These are phyloP conservation scores for Lycodopsis pacificus DNA, from an alignment of 2,797 vertebrate species.

Conservation along the genomic window DNA sequence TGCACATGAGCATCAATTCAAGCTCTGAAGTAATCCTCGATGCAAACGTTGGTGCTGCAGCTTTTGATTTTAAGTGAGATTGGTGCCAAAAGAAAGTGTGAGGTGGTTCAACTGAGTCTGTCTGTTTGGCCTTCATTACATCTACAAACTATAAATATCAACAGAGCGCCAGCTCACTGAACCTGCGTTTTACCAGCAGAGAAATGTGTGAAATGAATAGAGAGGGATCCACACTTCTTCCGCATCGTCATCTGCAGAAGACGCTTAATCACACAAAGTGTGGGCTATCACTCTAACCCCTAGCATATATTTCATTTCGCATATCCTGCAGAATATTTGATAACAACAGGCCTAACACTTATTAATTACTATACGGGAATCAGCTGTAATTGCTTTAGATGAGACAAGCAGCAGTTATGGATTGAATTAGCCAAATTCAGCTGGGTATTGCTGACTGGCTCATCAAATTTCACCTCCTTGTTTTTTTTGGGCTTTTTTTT, in stretches of 20 bases:
- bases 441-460: slow-evolving; percentile 95
- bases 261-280: slow-evolving; percentile 22
- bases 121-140: slow-evolving; percentile 51
- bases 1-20: slow-evolving; percentile 13
- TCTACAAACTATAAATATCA: slow-evolving; percentile 45
- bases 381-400: slow-evolving; percentile 95
- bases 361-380: slow-evolving; percentile 94
- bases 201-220: slow-evolving; percentile 24
- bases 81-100: not conserved
- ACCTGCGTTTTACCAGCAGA: slow-evolving; percentile 12
- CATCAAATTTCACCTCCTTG: slow-evolving; percentile 92
- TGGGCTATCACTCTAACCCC: slow-evolving; percentile 7
- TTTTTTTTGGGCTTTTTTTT: slow-evolving; percentile 72
- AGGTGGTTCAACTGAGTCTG: slow-evolving; percentile 23
- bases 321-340: slow-evolving; percentile 58
- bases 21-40: not conserved
- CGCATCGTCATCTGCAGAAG: slow-evolving; percentile 12
- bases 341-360: slow-evolving; percentile 81
- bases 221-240: not conserved
- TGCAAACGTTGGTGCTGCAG: not conserved
- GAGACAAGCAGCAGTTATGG: slow-evolving; percentile 92
- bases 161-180: slow-evolving; percentile 21
- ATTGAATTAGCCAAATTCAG: slow-evolving; percentile 96
- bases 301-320: slow-evolving; percentile 43
- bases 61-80: not conserved